A percentile compares a stretch with the other conserved stretches of the same genome.
Evolutionary conservation across 1,140 invertebrate species (phyloP).

Genomic region (Anastrepha obliqua): DNA sequence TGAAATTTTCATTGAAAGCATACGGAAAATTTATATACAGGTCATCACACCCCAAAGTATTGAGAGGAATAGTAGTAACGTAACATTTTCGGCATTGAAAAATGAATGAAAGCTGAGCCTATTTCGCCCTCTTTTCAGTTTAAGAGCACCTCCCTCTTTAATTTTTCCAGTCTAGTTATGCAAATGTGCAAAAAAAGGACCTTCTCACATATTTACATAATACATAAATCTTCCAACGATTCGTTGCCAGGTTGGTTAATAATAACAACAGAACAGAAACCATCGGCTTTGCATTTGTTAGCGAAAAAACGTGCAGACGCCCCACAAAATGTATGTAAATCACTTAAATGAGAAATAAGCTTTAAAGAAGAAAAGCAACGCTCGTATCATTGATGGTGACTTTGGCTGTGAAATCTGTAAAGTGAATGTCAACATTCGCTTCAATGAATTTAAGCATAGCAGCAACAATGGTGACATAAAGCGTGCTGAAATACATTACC

Average conservation of each 20-base stretch:
- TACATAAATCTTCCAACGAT: no score
- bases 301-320: not conserved
- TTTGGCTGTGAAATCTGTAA: conserved; percentile 22
- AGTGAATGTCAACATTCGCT: not conserved
- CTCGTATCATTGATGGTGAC: not conserved
- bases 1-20: no score
- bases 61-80: no score
- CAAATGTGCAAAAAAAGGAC: no score
- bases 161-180: no score
- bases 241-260: not conserved
- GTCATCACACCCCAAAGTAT: no score
- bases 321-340: not conserved
- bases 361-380: not conserved
- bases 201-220: no score
- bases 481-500: not conserved
- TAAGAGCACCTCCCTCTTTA: no score
- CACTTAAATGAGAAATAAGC: not conserved
- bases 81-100: no score
- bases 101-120: no score
- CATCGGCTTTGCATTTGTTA: not conserved
- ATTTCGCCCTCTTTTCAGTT: no score
- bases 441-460: not conserved
- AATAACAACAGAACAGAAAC: not conserved
- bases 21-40: no score
- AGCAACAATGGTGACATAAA: not conserved